Evolutionary conservation across 2,797 vertebrate genomes (phyloP).

Genomic region (Lemur catta): DNA sequence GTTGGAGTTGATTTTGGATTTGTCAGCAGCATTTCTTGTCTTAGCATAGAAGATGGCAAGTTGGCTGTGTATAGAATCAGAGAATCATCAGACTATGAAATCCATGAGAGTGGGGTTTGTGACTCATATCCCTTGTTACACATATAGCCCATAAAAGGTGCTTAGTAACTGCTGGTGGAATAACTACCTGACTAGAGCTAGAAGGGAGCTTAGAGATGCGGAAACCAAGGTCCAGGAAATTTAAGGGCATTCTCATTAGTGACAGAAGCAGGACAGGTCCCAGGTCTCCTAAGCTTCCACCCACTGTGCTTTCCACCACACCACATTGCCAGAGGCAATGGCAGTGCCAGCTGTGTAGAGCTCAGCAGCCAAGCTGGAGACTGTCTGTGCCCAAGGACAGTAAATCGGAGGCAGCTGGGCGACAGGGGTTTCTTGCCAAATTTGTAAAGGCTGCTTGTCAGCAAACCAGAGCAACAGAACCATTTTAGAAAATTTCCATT

Average conservation of each 20-base stretch:
- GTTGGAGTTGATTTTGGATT: slow-evolving; percentile 12
- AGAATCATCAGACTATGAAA: background rate
- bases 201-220: background rate
- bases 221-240: background rate
- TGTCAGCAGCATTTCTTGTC: background rate
- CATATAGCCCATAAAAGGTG: no score
- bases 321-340: background rate
- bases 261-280: background rate
- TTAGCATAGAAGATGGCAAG: background rate
- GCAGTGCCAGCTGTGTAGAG: background rate
- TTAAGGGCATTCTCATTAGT: slow-evolving; percentile 27
- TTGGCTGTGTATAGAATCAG: background rate
- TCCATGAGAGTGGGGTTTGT: background rate
- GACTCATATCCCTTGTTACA: background rate
- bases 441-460: slow-evolving; percentile 57
- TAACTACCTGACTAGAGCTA: background rate
- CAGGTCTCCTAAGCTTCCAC: background rate
- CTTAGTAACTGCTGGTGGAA: background rate
- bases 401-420: slow-evolving; percentile 37
- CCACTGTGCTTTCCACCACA: background rate
- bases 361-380: background rate
- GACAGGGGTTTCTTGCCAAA: slow-evolving; percentile 39
- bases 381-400: background rate
- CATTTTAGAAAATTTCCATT: slow-evolving; percentile 66
- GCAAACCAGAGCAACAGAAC: slow-evolving; percentile 37